Percentiles rank a stretch among this genome's conserved stretches.
These are phyloP conservation scores for Cynaeus angustus DNA, from an alignment of 2,888 invertebrate species.

Conservation along the genomic window DNA sequence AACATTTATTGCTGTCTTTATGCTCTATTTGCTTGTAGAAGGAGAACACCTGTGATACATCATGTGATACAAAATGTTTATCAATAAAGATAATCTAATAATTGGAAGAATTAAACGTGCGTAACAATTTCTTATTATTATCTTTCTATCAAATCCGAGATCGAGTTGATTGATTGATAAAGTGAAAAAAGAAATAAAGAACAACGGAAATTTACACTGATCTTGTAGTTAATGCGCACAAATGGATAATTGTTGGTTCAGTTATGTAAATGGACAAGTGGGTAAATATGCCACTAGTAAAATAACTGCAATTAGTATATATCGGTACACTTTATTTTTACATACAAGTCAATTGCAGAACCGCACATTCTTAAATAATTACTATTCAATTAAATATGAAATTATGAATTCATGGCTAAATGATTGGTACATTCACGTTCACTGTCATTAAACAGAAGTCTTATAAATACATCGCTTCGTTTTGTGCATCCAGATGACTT, in stretches of 20 bases:
- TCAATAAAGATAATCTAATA: too few species aligned
- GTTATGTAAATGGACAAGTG: conserved; percentile 38
- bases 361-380: conserved; percentile 46
- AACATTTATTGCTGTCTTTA: neutral
- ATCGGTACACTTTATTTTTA: conserved; percentile 37
- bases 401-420: conserved; percentile 39
- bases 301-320: conserved; percentile 36
- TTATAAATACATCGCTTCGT: conserved; percentile 18
- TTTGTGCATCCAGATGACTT: neutral
- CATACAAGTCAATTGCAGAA: conserved; percentile 33
- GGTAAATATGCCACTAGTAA: conserved; percentile 44
- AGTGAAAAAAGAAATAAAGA: neutral
- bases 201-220: neutral
- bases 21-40: neutral
- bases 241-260: conserved; percentile 34
- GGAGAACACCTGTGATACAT: too few species aligned
- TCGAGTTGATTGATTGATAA: neutral
- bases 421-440: conserved; percentile 44
- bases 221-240: conserved; percentile 7
- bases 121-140: too few species aligned
- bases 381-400: conserved; percentile 33
- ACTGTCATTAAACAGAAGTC: conserved; percentile 32
- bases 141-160: too few species aligned
- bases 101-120: too few species aligned
- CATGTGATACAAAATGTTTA: too few species aligned